phyloP scores from a whole-genome alignment of 2,888 invertebrate species.

The Dermolepida albohirtum region DNA sequence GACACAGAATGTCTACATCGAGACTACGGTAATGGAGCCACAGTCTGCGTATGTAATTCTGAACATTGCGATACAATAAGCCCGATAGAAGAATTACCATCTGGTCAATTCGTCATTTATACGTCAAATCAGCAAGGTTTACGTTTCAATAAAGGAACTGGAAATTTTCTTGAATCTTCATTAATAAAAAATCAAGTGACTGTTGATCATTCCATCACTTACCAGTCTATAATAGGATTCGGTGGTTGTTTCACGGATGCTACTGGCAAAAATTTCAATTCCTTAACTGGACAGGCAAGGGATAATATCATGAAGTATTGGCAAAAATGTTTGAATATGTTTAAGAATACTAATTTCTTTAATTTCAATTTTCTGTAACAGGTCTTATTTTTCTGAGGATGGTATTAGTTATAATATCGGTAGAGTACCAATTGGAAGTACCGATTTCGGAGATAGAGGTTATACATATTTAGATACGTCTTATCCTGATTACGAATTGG shows the following conservation, averaged over 20 bases:
- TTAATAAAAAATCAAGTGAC: slow-evolving; percentile 12
- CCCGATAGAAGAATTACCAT: slow-evolving; percentile 64
- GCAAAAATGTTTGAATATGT: not conserved
- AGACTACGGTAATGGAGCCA: slow-evolving; percentile 52
- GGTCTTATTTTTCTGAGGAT: slow-evolving; percentile 76
- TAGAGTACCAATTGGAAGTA: slow-evolving; percentile 86
- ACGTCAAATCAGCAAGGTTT: slow-evolving; percentile 72
- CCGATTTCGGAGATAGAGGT: slow-evolving; percentile 84
- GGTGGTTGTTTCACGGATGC: slow-evolving; percentile 85
- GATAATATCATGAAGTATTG: slow-evolving; percentile 66
- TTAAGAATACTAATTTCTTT: not conserved
- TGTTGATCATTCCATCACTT: slow-evolving; percentile 52
- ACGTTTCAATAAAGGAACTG: slow-evolving; percentile 60
- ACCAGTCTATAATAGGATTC: slow-evolving; percentile 83
- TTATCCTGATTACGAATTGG: slow-evolving; percentile 67
- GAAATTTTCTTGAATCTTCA: slow-evolving; percentile 49
- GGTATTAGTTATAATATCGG: slow-evolving; percentile 85
- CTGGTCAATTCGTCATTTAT: slow-evolving; percentile 68
- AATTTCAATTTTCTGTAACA: slow-evolving; percentile 58
- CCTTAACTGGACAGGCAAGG: slow-evolving; percentile 69
- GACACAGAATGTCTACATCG: slow-evolving; percentile 52
- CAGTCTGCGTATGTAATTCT: slow-evolving; percentile 79
- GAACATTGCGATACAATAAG: slow-evolving; percentile 78
- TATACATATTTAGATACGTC: slow-evolving; percentile 81
- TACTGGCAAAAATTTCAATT: slow-evolving; percentile 76